These are phyloP conservation scores for Lagodon rhomboides DNA, from an alignment of 2,797 vertebrate species.

Conservation along the genomic window DNA sequence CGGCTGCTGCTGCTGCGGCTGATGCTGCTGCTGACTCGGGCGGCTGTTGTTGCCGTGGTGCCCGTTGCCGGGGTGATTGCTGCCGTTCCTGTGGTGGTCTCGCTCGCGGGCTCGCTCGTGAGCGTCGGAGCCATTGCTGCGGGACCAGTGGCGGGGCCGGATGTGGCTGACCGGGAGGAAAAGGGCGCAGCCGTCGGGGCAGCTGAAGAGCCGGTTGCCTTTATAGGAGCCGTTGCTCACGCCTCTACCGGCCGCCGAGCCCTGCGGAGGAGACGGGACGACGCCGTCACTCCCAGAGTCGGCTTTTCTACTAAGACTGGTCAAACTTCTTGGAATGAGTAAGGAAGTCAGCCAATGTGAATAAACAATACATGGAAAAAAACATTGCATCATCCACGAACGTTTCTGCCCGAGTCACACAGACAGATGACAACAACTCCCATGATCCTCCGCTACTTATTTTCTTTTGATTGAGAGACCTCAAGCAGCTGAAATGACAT, in stretches of 20 bases:
- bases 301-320: too few relatives aligned
- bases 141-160: constrained; percentile 55
- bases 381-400: too few relatives aligned
- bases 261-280: constrained; percentile 67
- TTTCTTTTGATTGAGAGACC: too few relatives aligned
- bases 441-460: too few relatives aligned
- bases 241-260: constrained; percentile 82
- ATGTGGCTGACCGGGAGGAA: constrained; percentile 82
- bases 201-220: constrained; percentile 84
- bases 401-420: too few relatives aligned
- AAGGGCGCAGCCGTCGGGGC: constrained; percentile 84
- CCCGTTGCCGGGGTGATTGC: constrained; percentile 27
- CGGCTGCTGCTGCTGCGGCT: constrained; percentile 27
- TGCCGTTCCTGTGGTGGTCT: constrained; percentile 15
- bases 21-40: constrained; percentile 2
- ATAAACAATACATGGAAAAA: too few relatives aligned
- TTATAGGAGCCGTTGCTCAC: constrained; percentile 82
- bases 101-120: constrained; percentile 33
- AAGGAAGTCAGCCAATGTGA: too few relatives aligned
- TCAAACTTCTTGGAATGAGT: too few relatives aligned
- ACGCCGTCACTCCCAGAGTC: background rate
- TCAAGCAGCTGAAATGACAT: background rate
- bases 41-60: constrained; percentile 39
- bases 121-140: constrained; percentile 14
- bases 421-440: too few relatives aligned